Base-by-base conservation (phyloP, 2,113 vertebrate genomes). In the Rhinolophus sinicus region DNA sequence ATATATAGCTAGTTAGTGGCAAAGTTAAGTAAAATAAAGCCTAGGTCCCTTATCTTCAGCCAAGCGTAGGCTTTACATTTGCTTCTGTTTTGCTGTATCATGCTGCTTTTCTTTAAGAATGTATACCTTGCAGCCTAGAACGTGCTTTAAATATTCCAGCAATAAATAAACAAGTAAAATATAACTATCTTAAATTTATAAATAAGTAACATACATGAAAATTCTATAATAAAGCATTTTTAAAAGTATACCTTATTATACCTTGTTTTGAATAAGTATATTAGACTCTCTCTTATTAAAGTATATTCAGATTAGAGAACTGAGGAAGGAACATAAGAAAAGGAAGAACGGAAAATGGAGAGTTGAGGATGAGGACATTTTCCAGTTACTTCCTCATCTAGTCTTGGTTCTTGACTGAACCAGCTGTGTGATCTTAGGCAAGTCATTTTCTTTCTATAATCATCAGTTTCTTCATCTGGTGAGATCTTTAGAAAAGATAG, bases 391-490 rank as follows among this genome's bases (percentile, higher is more conserved):
- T 89, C 54, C 21, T 80, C 9, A 14, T 75, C 5, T 81, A 62
- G 18, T 62, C 22, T 35, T n/a, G 21, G 22, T 81, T 90, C 83
- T 82, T 81, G 24, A 82, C 26, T n/a, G 47, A 82, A 90, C 33
- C 44, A 90, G 44, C 21, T 52, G 4, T 78, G 30, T 90, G 24
- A 70, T 47, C 60, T 64, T 67, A 67, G 33, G 18, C 15, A 50
- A 89, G 38, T 90, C 38, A 62, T 44, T 86, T 91, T 35, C 73
- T 33, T 60, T 56, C 40, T 87, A 15, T 58, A 85, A 90, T 22
- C 28, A 81, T 93, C 52, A 52, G 2, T 85, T 95, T 88, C 89
- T 96, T 92, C 47, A 84, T 75, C 35, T 65, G 40, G 26, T 84
- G 28, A 69, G 81, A 21, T 78, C 70, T 90, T 76, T 64, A 80